These are phyloP conservation scores for Pyrgilauda ruficollis DNA, from an alignment of 2,113 vertebrate genomes.

Conservation along the genomic window DNA sequence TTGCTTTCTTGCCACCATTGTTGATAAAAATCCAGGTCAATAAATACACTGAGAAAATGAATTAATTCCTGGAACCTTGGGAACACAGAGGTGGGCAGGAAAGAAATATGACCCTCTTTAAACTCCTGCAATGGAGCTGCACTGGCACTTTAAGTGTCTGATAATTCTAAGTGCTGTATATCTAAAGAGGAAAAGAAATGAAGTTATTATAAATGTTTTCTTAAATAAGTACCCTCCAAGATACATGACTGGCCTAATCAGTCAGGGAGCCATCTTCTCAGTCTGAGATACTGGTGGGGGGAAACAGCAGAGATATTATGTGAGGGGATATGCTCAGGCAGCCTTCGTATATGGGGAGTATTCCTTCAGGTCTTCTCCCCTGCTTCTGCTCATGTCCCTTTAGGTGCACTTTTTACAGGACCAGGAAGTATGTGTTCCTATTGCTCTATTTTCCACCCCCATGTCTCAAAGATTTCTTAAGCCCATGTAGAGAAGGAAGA, in stretches of 20 bases:
- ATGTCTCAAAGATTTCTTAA: neutral
- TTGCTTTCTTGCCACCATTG: neutral
- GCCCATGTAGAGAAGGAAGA: neutral
- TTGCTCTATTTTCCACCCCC: accelerated
- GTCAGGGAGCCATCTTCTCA: neutral
- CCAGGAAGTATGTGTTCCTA: neutral
- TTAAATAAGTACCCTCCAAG: neutral
- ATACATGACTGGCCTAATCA: neutral
- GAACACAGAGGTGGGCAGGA: neutral
- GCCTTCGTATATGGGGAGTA: neutral
- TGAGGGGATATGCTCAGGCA: neutral
- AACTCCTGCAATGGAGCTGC: neutral
- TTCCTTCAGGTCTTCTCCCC: neutral
- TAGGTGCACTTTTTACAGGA: neutral
- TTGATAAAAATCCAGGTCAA: neutral
- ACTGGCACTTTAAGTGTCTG: neutral
- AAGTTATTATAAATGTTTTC: neutral
- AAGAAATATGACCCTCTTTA: neutral
- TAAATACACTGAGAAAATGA: neutral
- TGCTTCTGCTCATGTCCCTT: neutral
- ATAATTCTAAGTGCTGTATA: neutral
- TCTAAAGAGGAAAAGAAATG: neutral
- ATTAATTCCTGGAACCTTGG: neutral
- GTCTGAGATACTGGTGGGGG: neutral
- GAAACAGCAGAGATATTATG: neutral